Evolutionary conservation across 2,888 invertebrate species (phyloP).

Genomic region (Synergus itoensis): DNA sequence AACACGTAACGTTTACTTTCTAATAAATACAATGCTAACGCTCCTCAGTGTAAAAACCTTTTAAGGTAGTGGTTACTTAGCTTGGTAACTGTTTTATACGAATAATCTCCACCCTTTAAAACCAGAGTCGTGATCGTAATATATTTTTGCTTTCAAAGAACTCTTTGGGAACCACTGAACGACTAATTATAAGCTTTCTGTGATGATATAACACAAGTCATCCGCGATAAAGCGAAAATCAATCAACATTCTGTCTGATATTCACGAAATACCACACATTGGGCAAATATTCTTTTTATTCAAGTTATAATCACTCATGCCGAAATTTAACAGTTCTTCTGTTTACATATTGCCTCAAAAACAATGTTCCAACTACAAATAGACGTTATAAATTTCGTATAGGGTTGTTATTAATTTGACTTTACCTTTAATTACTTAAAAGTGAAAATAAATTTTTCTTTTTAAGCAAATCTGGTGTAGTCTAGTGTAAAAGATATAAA

Average conservation of each 20-base stretch:
- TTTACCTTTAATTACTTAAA: too few relatives aligned
- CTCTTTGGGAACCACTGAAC: not conserved
- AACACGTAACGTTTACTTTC: not conserved
- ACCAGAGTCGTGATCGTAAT: not conserved
- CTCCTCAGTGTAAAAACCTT: not conserved
- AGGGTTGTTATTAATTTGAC: too few relatives aligned
- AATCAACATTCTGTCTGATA: not conserved
- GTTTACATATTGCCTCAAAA: too few relatives aligned
- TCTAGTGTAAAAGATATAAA: not conserved
- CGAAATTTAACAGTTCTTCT: too few relatives aligned
- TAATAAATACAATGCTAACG: not conserved
- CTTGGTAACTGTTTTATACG: not conserved
- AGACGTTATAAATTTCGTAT: too few relatives aligned
- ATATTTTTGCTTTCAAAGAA: not conserved
- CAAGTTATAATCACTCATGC: not conserved
- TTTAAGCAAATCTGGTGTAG: not conserved
- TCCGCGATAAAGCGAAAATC: constrained; percentile 2
- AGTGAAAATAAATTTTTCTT: too few relatives aligned
- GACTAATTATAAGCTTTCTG: not conserved
- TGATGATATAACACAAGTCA: not conserved
- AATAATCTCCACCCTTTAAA: not conserved
- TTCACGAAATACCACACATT: not conserved
- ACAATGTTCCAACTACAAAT: too few relatives aligned
- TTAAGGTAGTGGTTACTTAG: not conserved
- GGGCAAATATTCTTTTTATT: not conserved